Evolutionary conservation across 92 coral and sea anemone species (phyloP).

Genomic region (Nematostella vectensis): DNA sequence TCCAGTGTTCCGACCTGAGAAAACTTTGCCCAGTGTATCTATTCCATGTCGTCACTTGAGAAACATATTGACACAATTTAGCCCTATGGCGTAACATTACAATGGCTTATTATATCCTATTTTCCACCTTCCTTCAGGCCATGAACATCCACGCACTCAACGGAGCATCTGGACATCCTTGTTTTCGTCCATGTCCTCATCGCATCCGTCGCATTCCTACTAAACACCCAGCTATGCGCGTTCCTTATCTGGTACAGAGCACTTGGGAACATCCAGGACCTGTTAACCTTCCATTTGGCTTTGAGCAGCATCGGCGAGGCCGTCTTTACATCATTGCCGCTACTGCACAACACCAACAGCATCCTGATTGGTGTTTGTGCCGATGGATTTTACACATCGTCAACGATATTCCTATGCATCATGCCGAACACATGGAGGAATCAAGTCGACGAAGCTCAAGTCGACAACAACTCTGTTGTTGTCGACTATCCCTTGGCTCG

Average conservation of each 20-base stretch:
- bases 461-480: no score
- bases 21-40: no score
- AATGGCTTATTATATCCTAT: no score
- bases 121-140: no score
- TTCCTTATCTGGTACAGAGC: background rate
- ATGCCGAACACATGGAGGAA: background rate
- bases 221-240: background rate
- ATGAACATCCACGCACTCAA: no score
- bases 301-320: background rate
- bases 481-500: background rate
- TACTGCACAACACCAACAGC: background rate
- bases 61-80: no score
- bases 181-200: no score
- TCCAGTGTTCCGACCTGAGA: no score
- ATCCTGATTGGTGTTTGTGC: background rate
- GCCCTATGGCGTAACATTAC: no score
- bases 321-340: background rate
- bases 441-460: no score
- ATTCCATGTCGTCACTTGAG: no score
- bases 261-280: background rate
- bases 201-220: background rate
- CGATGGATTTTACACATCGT: background rate
- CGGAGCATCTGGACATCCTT: no score
- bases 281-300: background rate
- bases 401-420: background rate